Evolutionary conservation across 2,888 invertebrate species (phyloP).

Genomic region (Drosophila melanosoma): DNA sequence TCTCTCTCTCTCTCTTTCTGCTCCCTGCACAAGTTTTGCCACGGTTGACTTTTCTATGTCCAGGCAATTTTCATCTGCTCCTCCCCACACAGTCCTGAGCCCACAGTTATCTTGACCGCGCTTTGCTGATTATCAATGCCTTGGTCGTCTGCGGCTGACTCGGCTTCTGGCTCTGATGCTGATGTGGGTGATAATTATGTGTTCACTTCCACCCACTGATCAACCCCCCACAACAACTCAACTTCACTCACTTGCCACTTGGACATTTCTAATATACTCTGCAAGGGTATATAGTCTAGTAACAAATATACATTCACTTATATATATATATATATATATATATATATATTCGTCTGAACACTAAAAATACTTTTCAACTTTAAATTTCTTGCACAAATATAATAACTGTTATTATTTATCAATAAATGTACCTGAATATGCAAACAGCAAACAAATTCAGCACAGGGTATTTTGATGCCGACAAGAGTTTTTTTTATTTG

Average conservation of each 20-base stretch:
- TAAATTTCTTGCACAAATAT: neutral
- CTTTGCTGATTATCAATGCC: conserved; percentile 76
- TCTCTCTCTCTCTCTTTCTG: neutral
- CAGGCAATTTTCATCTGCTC: conserved; percentile 27
- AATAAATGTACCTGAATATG: neutral
- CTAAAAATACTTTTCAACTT: neutral
- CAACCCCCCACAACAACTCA: neutral
- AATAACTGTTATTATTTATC: neutral
- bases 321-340: neutral
- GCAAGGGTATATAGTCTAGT: neutral
- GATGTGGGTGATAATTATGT: conserved; percentile 80
- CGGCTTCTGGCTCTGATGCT: conserved; percentile 55
- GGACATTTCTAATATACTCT: conserved; percentile 31
- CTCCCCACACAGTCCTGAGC: neutral
- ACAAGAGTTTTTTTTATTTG: neutral
- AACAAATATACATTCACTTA: neutral
- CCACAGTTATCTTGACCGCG: conserved; percentile 23
- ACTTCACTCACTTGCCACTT: conserved; percentile 16
- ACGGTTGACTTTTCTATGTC: conserved; percentile 13
- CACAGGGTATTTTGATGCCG: neutral
- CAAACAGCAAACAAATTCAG: neutral
- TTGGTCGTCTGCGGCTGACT: conserved; percentile 54
- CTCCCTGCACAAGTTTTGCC: conserved; percentile 3
- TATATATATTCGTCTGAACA: neutral
- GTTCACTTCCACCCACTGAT: conserved; percentile 45